phyloP scores from a whole-genome alignment of 2,113 vertebrate genomes.

The Otolemur garnettii region DNA sequence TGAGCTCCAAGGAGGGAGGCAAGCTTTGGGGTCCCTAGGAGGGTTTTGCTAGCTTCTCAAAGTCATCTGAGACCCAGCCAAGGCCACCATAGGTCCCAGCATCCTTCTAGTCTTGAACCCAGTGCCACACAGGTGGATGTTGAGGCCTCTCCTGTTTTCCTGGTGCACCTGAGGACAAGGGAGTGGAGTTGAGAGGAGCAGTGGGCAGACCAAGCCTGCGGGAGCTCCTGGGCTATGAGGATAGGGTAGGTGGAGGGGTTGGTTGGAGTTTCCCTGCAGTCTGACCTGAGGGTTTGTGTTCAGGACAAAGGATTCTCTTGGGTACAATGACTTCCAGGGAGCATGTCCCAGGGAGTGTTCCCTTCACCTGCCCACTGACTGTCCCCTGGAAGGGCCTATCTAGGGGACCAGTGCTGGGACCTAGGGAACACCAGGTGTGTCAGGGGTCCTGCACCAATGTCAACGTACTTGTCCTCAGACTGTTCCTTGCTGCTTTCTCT shows the following conservation, averaged over 20 bases:
- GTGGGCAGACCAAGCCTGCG: background rate
- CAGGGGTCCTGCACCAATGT: background rate
- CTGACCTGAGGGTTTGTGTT: background rate
- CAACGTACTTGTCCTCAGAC: background rate
- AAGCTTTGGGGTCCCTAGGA: background rate
- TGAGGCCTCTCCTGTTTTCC: no score
- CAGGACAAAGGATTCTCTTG: background rate
- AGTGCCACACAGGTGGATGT: accelerated
- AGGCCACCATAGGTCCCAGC: background rate
- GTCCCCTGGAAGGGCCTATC: background rate
- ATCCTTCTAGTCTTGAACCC: background rate
- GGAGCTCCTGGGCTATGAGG: background rate
- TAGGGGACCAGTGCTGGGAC: background rate
- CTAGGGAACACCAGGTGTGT: background rate
- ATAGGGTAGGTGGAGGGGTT: accelerated
- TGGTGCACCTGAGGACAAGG: background rate
- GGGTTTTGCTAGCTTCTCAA: background rate
- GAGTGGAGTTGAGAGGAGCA: background rate
- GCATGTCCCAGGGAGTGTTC: background rate
- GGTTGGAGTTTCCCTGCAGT: background rate
- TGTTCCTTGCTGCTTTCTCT: background rate
- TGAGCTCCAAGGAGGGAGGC: background rate
- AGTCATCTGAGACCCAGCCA: background rate
- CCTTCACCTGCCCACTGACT: background rate
- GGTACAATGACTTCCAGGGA: background rate